Evolutionary conservation across 2,888 invertebrate genomes (phyloP), one percentile per base, ranked within the genome.

Genomic region (Stramonita haemastoma): DNA sequence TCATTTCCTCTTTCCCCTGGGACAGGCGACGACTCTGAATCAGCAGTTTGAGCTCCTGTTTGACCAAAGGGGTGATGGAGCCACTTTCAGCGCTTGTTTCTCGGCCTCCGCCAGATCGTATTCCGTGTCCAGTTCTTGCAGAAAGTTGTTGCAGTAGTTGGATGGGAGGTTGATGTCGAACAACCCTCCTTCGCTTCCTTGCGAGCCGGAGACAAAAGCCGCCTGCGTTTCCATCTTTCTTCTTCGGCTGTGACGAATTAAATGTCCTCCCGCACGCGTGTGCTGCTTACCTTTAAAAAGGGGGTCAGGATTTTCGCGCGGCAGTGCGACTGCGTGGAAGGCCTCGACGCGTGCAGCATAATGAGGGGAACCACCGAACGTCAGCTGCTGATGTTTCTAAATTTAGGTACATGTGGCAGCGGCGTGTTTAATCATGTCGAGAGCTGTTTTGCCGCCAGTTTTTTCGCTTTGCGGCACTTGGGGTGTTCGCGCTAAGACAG

Each of bases 21-120:
- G 89, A 89, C 87, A 91, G 46, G 15, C 91, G 85, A 4, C 91
- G 81, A 56, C 86, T 87, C 66, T 91, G 91, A 70, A 91, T 91
- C 29, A 91, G 60, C 22, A 81, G 88, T 32, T 84, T 66, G 32
- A 91, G 87, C 81, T 91, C 91, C 26, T 90, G 87, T 83, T 91
- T 91, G 15, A 91, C 89, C 11, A 91, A 57, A 0, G 91, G 91
- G 0, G 89, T 90, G 36, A 90, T 84, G 15, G 83, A 70, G 0
- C 89, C 84, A 22, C 88, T 90, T n/a, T 36, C 83, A 17, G 34
- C 0, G 91, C 87, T 56, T 88, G 87, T 26, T 86, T 86, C n/a
- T 56, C 89, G 1, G 86, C 89, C 36, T 89, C 86, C 17, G n/a
- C 85, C 70, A 89, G 46, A 15, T 66, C 89, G 29, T 60, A 8